Evolutionary conservation across 1,140 invertebrate species (phyloP).

Genomic region (Zaprionus africanus): DNA sequence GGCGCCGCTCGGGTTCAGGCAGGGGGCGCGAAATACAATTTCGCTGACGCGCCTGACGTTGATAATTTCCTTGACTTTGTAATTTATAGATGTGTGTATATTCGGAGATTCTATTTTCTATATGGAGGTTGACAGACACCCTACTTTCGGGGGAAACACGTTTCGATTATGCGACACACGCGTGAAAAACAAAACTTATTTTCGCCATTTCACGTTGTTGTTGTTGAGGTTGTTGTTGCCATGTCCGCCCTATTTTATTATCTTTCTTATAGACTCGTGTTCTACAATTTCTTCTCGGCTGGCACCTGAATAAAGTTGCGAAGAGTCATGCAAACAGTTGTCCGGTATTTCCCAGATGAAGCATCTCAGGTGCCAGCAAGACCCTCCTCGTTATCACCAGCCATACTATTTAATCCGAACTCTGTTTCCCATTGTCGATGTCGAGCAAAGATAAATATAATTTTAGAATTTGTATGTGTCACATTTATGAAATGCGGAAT

Average conservation of each 20-base stretch:
- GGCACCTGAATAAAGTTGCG: conserved; percentile 37
- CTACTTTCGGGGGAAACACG: conserved; percentile 43
- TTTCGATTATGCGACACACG: conserved; percentile 63
- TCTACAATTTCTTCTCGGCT: conserved; percentile 1
- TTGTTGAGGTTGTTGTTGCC: not conserved
- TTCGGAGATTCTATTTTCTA: conserved; percentile 12
- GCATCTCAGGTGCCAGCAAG: conserved; percentile 1
- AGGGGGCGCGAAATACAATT: conserved; percentile 22
- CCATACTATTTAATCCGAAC: conserved; percentile 59
- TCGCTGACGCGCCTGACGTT: conserved; percentile 64
- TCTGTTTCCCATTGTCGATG: conserved; percentile 25
- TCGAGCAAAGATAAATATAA: conserved; percentile 25
- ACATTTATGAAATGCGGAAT: conserved; percentile 65
- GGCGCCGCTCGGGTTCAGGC: conserved; percentile 16
- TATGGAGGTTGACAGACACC: not conserved
- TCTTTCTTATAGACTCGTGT: not conserved
- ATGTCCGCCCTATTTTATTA: conserved; percentile 8
- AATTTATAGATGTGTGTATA: conserved; percentile 63
- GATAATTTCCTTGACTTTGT: conserved; percentile 76
- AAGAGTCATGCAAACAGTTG: conserved; percentile 24
- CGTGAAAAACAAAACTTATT: conserved; percentile 38
- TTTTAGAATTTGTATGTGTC: conserved; percentile 43
- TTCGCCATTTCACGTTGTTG: conserved; percentile 28
- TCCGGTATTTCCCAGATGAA: conserved; percentile 38
- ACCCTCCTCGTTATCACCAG: conserved; percentile 38